Evolutionary conservation across 2,888 invertebrate species (phyloP), one percentile per base, ranked within the genome.

Genomic region (Timandra comae): DNA sequence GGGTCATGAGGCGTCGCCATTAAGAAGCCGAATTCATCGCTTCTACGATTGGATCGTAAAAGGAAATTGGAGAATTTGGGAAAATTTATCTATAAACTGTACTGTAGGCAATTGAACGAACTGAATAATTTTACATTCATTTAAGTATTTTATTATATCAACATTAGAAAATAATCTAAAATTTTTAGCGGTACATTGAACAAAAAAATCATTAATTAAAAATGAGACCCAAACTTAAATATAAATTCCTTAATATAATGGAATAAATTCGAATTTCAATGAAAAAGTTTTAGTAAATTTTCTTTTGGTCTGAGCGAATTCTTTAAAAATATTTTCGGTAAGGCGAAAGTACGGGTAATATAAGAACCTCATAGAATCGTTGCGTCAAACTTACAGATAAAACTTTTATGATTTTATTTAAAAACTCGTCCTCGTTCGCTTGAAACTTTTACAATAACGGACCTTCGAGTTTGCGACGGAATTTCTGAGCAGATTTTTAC

Each of bases 381-480:
- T 11, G 4, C 5, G 11, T 24, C 11, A 10, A 24, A 24, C 24
- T 24, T 10, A 24, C 2, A 24, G 24, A 24, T 24, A 24, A 11
- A 24, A 11, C 9, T 24, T 24, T 11, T 61, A 65, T 71, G 69
- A 76, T 67, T 80, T 79, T 76, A 72, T 77, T 72, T 64, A 61
- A 60, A 61, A 70, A 49, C 49, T 49, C 46, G 59, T 55, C 62
- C 56, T 49, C 59, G 56, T 66, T 63, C 57, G 47, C 50, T 52
- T 48, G 49, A 64, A 76, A 82, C 63, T 80, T 82, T 51, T 43
- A 52, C 57, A 63, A 69, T 81, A 68, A 68, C 63, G 52, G 56
- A 47, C 52, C 61, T 42, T 41, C 40, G 41, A 46, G 30, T 29
- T 30, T 30, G 27, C 31, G 29, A 29, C 27, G 27, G 26, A 33